These are phyloP conservation scores for Megalopta genalis DNA, from an alignment of 1,140 invertebrate species.

Conservation along the genomic window DNA sequence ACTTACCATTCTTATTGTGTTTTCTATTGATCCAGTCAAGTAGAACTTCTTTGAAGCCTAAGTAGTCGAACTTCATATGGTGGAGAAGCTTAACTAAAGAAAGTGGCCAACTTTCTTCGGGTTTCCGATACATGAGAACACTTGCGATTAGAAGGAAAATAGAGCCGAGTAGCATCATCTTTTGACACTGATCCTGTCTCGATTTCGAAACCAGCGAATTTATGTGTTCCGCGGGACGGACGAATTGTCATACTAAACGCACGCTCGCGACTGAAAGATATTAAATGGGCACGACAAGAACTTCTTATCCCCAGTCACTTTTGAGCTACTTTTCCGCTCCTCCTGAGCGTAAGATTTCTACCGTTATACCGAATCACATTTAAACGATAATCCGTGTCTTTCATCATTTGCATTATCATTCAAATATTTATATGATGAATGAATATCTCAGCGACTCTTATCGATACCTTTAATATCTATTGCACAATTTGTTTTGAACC, in stretches of 20 bases:
- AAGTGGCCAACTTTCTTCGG: constrained; percentile 42
- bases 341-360: neutral
- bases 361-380: constrained; percentile 4
- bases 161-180: constrained; percentile 59
- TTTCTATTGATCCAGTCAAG: neutral
- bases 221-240: neutral
- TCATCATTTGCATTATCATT: too few relatives aligned
- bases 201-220: neutral
- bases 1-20: constrained; percentile 43
- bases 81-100: neutral
- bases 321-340: constrained; percentile 14
- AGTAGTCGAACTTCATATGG: neutral
- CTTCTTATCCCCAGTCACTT: neutral
- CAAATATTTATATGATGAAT: too few relatives aligned
- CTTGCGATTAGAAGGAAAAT: constrained; percentile 59
- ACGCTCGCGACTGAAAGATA: neutral
- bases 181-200: neutral
- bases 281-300: neutral
- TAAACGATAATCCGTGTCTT: too few relatives aligned
- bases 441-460: too few relatives aligned
- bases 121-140: constrained; percentile 57
- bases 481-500: too few relatives aligned
- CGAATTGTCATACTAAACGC: neutral
- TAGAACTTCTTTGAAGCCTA: neutral
- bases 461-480: too few relatives aligned